phyloP scores from a whole-genome alignment of 2,113 vertebrate species.

The Oxyruncus cristatus region DNA sequence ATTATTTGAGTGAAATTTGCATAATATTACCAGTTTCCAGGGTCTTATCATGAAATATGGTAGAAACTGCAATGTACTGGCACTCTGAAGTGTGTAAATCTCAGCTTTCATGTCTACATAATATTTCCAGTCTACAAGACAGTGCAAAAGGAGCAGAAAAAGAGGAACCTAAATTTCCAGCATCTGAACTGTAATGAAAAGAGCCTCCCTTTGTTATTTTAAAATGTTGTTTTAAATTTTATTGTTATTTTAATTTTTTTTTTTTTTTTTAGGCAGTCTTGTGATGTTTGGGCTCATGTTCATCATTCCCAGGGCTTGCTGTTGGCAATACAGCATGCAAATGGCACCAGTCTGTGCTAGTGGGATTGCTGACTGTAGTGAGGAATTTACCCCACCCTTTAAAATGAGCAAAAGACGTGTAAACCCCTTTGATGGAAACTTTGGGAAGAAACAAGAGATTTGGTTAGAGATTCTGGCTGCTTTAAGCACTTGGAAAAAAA shows the following conservation, averaged over 20 bases:
- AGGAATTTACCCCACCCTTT: not conserved
- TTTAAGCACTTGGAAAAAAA: constrained; percentile 2
- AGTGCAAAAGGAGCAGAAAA: not conserved
- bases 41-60: not conserved
- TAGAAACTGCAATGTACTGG: not conserved
- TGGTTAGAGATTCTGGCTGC: not conserved
- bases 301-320: not conserved
- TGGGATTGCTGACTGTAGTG: rapidly evolving
- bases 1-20: not conserved
- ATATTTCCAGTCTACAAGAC: not conserved
- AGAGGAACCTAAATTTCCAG: not conserved
- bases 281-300: not conserved
- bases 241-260: not conserved
- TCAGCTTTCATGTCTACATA: not conserved
- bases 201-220: not conserved
- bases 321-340: not conserved
- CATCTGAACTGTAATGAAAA: not conserved
- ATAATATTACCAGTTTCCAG: not conserved
- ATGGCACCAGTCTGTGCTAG: not conserved
- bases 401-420: not conserved
- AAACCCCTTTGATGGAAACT: not conserved
- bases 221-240: constrained; percentile 12
- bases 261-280: not conserved
- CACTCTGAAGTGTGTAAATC: not conserved
- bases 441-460: not conserved